phyloP scores from a whole-genome alignment of 1,140 invertebrate genomes.

The Meloidogyne floridensis region DNA sequence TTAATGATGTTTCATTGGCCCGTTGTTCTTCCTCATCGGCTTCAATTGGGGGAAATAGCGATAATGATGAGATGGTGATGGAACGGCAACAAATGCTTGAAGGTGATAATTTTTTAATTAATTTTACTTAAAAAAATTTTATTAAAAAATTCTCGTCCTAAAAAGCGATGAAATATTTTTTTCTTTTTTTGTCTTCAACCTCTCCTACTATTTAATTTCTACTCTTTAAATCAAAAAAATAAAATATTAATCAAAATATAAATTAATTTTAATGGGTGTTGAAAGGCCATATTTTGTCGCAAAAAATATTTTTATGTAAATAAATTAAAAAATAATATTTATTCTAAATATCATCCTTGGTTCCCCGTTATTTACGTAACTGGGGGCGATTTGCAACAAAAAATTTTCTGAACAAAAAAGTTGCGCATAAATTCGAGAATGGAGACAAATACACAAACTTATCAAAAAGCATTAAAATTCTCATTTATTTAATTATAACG shows the following conservation, averaged over 20 bases:
- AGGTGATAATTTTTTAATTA: too few species aligned
- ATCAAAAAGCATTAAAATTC: constrained; percentile 10
- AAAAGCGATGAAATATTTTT: too few species aligned
- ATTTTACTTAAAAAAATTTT: too few species aligned
- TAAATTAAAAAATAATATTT: background rate
- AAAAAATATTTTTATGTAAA: too few species aligned
- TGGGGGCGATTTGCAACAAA: background rate
- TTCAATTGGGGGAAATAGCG: background rate
- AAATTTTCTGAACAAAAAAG: background rate
- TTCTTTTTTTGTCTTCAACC: background rate
- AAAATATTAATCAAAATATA: background rate
- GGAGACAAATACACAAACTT: background rate
- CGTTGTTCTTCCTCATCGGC: background rate
- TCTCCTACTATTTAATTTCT: background rate
- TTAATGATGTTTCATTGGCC: background rate
- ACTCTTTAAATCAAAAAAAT: background rate
- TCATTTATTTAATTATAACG: constrained; percentile 1
- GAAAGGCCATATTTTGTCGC: background rate
- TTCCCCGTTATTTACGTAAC: background rate
- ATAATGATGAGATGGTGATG: background rate
- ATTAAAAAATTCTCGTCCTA: too few species aligned
- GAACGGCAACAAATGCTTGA: background rate
- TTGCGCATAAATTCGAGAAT: background rate
- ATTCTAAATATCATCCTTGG: background rate
- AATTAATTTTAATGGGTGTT: background rate